Base-by-base conservation (phyloP, 2,888 invertebrate genomes). In the Ectemnius lituratus region DNA sequence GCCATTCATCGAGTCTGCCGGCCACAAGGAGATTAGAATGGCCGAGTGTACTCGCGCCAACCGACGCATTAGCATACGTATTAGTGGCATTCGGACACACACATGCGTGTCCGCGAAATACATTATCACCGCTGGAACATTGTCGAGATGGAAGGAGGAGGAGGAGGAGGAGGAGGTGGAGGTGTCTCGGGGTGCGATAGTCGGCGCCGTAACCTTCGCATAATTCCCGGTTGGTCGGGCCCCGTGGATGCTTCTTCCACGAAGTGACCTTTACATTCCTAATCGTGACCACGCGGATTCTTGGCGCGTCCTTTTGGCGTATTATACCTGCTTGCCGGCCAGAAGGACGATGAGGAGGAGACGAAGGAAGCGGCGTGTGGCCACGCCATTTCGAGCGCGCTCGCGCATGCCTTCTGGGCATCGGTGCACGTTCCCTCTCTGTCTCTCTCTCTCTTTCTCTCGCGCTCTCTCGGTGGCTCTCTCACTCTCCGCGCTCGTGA, bases 361-460 rank as follows among this genome's bases (percentile, higher is more conserved):
- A 11, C 37, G 37, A 37, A 37, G 37, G 67, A 45, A 58, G 62
- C 66, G 72, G 77, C 73, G 68, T 78, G 80, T 76, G 78, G 73
- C 74, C 82, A 73, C 82, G 82, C 78, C 80, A 75, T 82, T 80
- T 82, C 80, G 80, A 80, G 73, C 68, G 82, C 83, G 83, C 82
- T 83, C 80, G 83, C 83, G 83, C 82, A 82, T 83, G 83, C 83
- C 78, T 75, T 74, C 68, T 73, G 78, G 69, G 76, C 73, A 72
- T 74, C 71, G 56, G 52, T 20, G 61, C 52, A 28, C 58, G 60
- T 62, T 23, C 65, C 61, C 46, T 56, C 62, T 45, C 46, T 56
- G 60, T 45, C 37, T 11, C 37, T 11, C 37, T 37, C 37, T 37
- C 37, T 1, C 37, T 37, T 3, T 37, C 28, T 8, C 28, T 37